Evolutionary conservation across 2,113 vertebrate genomes (phyloP).

Genomic region (Engystomops pustulosus): DNA sequence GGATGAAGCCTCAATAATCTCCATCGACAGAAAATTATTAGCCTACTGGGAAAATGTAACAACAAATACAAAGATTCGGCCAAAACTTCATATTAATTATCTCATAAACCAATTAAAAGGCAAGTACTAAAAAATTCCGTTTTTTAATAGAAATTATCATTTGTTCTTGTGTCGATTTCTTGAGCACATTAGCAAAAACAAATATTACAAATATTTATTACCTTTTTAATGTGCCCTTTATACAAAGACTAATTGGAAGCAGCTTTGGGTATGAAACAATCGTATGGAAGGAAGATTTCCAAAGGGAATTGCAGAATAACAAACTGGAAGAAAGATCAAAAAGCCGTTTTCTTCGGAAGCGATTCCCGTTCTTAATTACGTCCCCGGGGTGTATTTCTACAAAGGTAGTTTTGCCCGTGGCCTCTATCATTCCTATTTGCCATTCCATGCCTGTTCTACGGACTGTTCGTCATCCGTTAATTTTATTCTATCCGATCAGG

Average conservation of each 20-base stretch:
- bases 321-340: constrained; percentile 28
- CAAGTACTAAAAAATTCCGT: neutral
- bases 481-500: neutral
- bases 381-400: constrained; percentile 39
- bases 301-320: constrained; percentile 24
- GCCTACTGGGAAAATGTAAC: constrained; percentile 6
- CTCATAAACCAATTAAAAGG: constrained; percentile 39
- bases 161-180: constrained; percentile 12
- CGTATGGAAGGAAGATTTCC: constrained; percentile 42
- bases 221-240: constrained; percentile 47
- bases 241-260: constrained; percentile 50
- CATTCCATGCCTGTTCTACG: neutral
- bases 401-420: constrained; percentile 35
- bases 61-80: neutral
- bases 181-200: constrained; percentile 37
- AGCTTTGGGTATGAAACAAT: constrained; percentile 38
- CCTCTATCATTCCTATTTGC: constrained; percentile 9
- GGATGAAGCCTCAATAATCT: neutral
- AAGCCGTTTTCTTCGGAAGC: constrained; percentile 17
- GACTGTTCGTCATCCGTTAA: constrained; percentile 15
- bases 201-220: constrained; percentile 56
- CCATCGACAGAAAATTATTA: neutral
- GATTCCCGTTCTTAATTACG: constrained; percentile 36
- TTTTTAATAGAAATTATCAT: neutral
- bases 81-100: constrained; percentile 21